These are phyloP conservation scores for Chionodraco myersi DNA, from an alignment of 2,113 vertebrate species.

Conservation along the genomic window DNA sequence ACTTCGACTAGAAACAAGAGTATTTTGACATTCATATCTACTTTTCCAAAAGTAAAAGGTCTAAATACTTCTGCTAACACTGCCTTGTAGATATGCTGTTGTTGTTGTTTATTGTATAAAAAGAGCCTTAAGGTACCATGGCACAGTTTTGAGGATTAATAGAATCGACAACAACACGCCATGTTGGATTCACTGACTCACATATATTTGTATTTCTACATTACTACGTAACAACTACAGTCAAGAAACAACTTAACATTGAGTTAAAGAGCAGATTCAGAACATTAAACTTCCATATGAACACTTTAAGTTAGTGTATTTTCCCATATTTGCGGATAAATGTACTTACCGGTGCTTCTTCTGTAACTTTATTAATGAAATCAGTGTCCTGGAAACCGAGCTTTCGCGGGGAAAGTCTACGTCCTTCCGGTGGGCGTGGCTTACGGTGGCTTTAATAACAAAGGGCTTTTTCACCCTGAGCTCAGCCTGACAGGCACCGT, in stretches of 20 bases:
- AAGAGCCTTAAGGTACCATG: not conserved
- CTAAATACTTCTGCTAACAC: too few relatives aligned
- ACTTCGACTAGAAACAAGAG: too few relatives aligned
- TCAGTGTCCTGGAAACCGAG: not conserved
- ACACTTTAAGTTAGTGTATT: fast-evolving
- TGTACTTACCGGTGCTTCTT: constrained; percentile 16
- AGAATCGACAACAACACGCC: not conserved
- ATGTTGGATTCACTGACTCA: not conserved
- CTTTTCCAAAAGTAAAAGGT: too few relatives aligned
- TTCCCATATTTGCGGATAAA: not conserved
- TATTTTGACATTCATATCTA: too few relatives aligned
- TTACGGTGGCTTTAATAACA: fast-evolving
- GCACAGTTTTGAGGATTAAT: not conserved
- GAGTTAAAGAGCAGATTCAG: fast-evolving
- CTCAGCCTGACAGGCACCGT: not conserved
- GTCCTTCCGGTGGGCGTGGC: constrained; percentile 63
- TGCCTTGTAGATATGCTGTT: too few relatives aligned
- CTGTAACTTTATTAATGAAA: fast-evolving
- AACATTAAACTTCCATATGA: fast-evolving
- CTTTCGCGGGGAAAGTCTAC: constrained; percentile 63
- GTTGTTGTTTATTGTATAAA: too few relatives aligned
- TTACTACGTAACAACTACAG: not conserved
- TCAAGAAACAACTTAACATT: not conserved
- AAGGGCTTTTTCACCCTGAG: not conserved
- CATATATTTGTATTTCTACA: not conserved